phyloP scores from a whole-genome alignment of 1,140 invertebrate species.

The Mycetomoellerius zeteki region DNA sequence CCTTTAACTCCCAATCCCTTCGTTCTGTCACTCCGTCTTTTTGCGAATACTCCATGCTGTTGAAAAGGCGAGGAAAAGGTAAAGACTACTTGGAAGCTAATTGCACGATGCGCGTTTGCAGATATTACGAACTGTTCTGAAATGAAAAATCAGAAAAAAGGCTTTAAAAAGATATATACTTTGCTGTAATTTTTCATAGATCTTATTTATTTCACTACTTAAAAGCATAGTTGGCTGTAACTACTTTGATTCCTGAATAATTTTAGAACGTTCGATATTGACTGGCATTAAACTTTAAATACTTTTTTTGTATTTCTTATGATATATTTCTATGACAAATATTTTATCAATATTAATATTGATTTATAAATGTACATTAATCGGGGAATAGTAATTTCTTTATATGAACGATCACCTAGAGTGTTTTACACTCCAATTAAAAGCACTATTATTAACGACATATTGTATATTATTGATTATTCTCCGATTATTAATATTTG shows the following conservation, averaged over 20 bases:
- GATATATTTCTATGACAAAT: neutral
- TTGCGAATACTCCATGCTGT: conserved; percentile 4
- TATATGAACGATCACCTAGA: no score
- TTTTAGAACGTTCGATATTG: neutral
- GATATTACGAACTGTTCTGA: conserved; percentile 14
- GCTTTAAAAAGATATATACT: conserved; percentile 5
- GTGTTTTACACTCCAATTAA: no score
- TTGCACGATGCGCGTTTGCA: conserved; percentile 4
- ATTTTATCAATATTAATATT: conserved; percentile 3
- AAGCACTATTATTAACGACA: no score
- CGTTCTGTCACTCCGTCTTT: conserved; percentile 34
- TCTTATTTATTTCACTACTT: conserved; percentile 1
- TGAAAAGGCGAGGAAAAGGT: conserved; percentile 2
- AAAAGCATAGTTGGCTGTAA: neutral
- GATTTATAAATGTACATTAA: neutral
- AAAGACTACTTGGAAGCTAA: conserved; percentile 62
- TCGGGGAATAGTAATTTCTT: no score
- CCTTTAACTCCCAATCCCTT: conserved; percentile 23
- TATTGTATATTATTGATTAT: no score
- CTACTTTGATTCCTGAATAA: neutral
- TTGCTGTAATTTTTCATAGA: neutral
- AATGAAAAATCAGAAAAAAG: neutral
- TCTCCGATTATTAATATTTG: no score
- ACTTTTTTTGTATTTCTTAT: neutral
- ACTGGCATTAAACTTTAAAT: neutral